These are phyloP conservation scores for Dryoscopus gambensis DNA, from an alignment of 2,113 vertebrate species.

Conservation along the genomic window DNA sequence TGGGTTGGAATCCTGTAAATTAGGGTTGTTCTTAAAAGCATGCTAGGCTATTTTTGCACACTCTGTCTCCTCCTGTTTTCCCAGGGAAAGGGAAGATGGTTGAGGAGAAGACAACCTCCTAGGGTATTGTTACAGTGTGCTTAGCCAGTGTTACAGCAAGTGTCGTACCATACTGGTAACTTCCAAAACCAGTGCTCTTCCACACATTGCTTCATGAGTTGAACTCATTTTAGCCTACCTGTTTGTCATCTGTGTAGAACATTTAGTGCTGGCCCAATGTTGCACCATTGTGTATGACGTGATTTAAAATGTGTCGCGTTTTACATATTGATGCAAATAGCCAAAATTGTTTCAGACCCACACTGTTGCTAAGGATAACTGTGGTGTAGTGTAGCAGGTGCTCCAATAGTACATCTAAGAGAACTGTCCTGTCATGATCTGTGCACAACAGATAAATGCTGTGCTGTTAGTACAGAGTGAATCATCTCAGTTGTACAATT, in stretches of 20 bases:
- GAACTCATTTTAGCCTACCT: background rate
- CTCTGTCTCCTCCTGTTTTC: background rate
- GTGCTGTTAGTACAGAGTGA: background rate
- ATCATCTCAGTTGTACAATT: background rate
- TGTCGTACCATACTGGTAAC: rapidly evolving
- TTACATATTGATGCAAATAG: background rate
- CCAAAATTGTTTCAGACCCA: background rate
- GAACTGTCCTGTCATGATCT: background rate
- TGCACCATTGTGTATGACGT: rapidly evolving
- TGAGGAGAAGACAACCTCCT: background rate
- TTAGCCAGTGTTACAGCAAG: background rate
- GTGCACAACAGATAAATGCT: background rate
- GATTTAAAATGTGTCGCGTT: rapidly evolving
- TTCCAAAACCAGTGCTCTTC: background rate
- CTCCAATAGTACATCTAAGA: background rate
- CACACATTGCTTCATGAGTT: background rate
- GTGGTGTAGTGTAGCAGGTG: background rate
- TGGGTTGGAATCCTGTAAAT: background rate
- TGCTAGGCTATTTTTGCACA: background rate
- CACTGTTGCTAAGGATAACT: background rate
- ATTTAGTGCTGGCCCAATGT: background rate
- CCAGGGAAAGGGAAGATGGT: background rate
- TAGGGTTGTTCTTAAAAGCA: background rate
- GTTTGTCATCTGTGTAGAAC: background rate
- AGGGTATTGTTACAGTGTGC: background rate